Evolutionary conservation across 2,113 vertebrate genomes (phyloP).

Genomic region (Propithecus coquereli): DNA sequence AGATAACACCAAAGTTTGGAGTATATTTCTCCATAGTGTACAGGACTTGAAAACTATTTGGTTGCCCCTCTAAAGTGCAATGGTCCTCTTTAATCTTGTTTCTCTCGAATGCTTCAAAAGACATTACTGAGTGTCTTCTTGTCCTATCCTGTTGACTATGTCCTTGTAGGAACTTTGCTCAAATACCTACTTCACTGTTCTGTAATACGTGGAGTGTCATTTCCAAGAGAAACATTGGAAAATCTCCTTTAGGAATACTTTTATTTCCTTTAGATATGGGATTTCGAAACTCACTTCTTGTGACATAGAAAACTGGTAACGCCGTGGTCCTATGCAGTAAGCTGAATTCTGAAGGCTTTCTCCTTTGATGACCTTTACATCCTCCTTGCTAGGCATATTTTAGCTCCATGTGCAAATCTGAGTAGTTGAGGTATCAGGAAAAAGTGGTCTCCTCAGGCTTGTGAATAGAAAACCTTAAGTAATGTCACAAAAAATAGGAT

Average conservation of each 20-base stretch:
- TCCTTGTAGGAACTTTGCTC: neutral
- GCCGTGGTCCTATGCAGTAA: neutral
- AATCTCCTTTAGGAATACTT: neutral
- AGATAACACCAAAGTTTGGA: neutral
- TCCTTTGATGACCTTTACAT: neutral
- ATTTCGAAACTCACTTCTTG: neutral
- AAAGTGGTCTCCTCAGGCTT: neutral
- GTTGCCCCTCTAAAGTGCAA: neutral
- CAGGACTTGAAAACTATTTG: neutral
- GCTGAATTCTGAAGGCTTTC: neutral
- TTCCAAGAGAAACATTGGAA: neutral
- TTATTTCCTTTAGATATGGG: neutral
- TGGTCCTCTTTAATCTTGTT: neutral
- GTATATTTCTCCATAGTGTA: neutral
- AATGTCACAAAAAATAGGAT: neutral
- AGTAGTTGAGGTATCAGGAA: neutral
- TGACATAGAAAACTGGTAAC: neutral
- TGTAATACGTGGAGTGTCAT: neutral
- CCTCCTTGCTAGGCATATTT: neutral
- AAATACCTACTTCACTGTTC: neutral
- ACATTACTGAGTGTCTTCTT: neutral
- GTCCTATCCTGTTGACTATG: neutral
- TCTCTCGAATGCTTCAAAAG: neutral
- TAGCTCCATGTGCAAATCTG: neutral
- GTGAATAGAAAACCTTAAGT: neutral